Conservation (phyloP, 2,888 invertebrate genomes). For the Acrocyrtus sp. region DNA sequence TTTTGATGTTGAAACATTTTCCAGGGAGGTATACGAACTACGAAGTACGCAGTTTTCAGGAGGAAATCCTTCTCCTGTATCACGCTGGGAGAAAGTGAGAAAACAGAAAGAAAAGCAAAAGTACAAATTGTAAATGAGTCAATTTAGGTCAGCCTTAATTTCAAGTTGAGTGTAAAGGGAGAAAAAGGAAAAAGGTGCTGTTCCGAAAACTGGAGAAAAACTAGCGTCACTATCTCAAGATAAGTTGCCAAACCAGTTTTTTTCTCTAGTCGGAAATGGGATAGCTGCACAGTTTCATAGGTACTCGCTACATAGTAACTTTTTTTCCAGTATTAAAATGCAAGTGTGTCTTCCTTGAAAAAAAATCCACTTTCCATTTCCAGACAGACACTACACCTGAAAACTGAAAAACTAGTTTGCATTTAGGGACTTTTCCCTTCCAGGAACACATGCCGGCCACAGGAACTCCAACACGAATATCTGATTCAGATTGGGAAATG, state of each 20-base stretch:
- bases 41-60: too few relatives aligned
- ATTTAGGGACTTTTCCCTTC: too few relatives aligned
- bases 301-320: too few relatives aligned
- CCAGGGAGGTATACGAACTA: not conserved
- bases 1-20: not conserved
- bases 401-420: too few relatives aligned
- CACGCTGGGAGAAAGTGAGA: not conserved
- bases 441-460: not conserved
- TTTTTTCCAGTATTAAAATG: too few relatives aligned
- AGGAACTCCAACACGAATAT: not conserved
- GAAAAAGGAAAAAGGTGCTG: not conserved
- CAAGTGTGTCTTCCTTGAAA: too few relatives aligned
- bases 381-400: too few relatives aligned
- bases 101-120: conserved; percentile 25
- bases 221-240: too few relatives aligned
- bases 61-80: not conserved
- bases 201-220: not conserved
- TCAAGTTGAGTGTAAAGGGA: conserved; percentile 22
- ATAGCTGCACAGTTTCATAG: too few relatives aligned
- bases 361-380: too few relatives aligned
- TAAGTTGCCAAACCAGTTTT: too few relatives aligned
- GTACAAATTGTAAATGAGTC: conserved; percentile 52
- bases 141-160: conserved; percentile 50
- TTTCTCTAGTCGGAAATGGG: too few relatives aligned
- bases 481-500: not conserved